Conservation (phyloP, 2,797 vertebrate genomes). For the Bufotes viridis region DNA sequence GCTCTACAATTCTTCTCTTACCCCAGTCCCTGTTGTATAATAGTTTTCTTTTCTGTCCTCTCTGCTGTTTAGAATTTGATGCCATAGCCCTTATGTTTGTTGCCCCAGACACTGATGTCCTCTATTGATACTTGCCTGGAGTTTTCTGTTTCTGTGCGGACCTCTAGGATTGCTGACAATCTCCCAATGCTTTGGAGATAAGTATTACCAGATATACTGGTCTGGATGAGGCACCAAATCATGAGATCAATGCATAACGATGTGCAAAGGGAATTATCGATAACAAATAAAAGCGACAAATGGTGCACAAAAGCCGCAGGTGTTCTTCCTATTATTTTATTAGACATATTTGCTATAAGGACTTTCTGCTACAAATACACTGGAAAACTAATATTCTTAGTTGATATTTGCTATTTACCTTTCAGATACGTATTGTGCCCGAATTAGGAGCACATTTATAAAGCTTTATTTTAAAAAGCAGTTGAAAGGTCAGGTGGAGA, state of each 20-base stretch:
- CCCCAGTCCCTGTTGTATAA: neutral
- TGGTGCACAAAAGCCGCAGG: too few relatives aligned
- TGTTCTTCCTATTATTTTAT: too few relatives aligned
- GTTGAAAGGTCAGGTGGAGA: neutral
- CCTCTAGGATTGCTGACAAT: neutral
- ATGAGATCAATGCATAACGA: too few relatives aligned
- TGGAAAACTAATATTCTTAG: neutral
- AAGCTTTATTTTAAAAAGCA: neutral
- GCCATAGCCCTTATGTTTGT: neutral
- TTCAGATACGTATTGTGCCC: neutral
- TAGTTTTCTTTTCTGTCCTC: neutral
- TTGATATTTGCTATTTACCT: neutral
- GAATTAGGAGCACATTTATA: neutral
- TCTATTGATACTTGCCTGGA: neutral
- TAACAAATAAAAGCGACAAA: too few relatives aligned
- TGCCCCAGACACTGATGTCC: too few relatives aligned
- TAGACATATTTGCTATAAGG: too few relatives aligned
- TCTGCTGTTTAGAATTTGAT: neutral
- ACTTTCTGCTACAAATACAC: neutral
- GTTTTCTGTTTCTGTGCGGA: neutral
- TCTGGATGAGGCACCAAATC: too few relatives aligned
- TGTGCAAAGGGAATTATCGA: too few relatives aligned
- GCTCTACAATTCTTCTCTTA: neutral
- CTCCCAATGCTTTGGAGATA: too few relatives aligned
- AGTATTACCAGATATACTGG: too few relatives aligned